These are phyloP conservation scores for Agriopis aurantiaria DNA, from an alignment of 2,888 invertebrate species.

Conservation along the genomic window DNA sequence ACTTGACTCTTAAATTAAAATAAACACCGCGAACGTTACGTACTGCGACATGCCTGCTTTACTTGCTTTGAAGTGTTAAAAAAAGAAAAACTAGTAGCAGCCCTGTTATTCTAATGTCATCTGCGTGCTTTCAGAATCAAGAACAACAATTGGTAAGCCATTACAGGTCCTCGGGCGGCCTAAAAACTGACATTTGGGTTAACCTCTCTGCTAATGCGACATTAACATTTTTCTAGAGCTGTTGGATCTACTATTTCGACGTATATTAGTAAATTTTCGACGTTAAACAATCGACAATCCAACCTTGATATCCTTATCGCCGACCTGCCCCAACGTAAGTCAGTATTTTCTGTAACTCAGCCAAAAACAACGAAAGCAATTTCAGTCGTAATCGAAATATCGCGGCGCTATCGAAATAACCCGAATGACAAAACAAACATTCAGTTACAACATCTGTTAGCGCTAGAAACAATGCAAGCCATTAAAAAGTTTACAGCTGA, in stretches of 20 bases:
- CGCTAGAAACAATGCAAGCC: constrained; percentile 40
- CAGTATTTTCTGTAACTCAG: constrained; percentile 15
- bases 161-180: too few relatives aligned
- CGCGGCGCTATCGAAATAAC: constrained; percentile 20
- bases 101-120: too few relatives aligned
- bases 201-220: background rate
- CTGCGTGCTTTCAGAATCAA: too few relatives aligned
- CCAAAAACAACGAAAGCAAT: constrained; percentile 13
- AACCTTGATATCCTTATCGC: constrained; percentile 20
- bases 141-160: too few relatives aligned
- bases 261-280: background rate
- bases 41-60: background rate
- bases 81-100: too few relatives aligned
- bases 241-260: background rate
- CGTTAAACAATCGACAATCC: constrained; percentile 10
- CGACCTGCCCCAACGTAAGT: constrained; percentile 29
- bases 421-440: constrained; percentile 39
- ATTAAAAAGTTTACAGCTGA: constrained; percentile 41
- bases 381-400: constrained; percentile 10
- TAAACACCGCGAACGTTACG: background rate
- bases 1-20: constrained; percentile 9
- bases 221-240: background rate
- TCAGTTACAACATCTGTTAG: constrained; percentile 41
- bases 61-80: too few relatives aligned
- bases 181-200: background rate